A percentile compares a stretch with the other conserved stretches of the same genome.
Conservation (phyloP, 1,140 invertebrate genomes). For the Mylabris phalerata region DNA sequence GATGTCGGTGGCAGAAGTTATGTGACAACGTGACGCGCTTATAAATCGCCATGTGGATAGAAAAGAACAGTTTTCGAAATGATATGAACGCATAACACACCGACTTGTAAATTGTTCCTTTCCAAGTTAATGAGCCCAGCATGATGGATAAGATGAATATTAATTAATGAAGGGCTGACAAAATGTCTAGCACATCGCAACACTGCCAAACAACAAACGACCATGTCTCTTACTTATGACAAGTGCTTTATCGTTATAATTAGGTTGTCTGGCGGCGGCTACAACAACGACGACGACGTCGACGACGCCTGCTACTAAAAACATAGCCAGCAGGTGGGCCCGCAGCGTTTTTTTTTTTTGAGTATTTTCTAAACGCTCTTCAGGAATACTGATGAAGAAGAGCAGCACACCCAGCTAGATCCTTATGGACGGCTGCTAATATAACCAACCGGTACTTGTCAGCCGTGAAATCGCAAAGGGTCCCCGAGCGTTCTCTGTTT, state of each 20-base stretch:
- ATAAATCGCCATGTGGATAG: constrained; percentile 29
- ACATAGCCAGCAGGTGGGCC: constrained; percentile 34
- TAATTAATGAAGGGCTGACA: constrained; percentile 33
- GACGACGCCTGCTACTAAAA: background rate
- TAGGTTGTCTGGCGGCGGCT: constrained; percentile 22
- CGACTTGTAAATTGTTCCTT: constrained; percentile 34
- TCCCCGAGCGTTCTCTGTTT: constrained; percentile 31
- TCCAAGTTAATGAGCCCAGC: constrained; percentile 29
- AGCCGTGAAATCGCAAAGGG: constrained; percentile 35
- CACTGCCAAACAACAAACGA: constrained; percentile 29
- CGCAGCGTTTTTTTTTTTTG: background rate
- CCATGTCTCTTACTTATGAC: constrained; percentile 32
- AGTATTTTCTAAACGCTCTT: no score
- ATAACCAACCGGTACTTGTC: constrained; percentile 21
- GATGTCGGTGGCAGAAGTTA: constrained; percentile 16
- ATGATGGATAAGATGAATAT: constrained; percentile 30
- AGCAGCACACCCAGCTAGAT: no score
- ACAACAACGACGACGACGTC: background rate
- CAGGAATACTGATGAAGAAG: no score
- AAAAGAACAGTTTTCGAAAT: no score
- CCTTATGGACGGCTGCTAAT: no score
- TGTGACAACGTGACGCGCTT: constrained; percentile 19
- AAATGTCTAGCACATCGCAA: constrained; percentile 14
- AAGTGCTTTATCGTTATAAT: constrained; percentile 18
- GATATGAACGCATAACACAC: no score